A percentile compares a stretch with the other conserved stretches of the same genome.
Conservation (phyloP, 1,140 invertebrate species). For the Chrysoperla carnea region DNA sequence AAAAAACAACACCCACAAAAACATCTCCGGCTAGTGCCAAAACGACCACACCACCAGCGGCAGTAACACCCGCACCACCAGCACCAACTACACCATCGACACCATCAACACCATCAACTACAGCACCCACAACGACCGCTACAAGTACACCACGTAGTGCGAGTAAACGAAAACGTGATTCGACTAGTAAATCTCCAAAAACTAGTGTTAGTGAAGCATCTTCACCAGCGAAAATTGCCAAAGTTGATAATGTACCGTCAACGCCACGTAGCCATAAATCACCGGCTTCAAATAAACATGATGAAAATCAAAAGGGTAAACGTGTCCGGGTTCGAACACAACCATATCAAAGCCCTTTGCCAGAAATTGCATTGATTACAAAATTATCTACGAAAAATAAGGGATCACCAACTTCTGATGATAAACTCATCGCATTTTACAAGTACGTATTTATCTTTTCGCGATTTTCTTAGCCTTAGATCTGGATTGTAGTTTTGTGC, state of each 20-base stretch:
- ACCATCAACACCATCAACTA: constrained; percentile 11
- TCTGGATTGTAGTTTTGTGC: no score
- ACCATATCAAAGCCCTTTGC: constrained; percentile 63
- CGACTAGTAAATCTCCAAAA: constrained; percentile 5
- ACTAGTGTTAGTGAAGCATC: constrained; percentile 15
- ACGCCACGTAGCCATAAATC: constrained; percentile 12
- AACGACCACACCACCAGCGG: not conserved
- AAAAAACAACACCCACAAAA: no score
- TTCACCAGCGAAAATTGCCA: constrained; percentile 18
- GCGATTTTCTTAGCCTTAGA: constrained; percentile 2
- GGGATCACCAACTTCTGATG: constrained; percentile 41
- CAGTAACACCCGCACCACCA: not conserved
- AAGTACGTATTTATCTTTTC: constrained; percentile 35
- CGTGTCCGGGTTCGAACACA: constrained; percentile 24
- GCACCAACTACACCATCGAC: constrained; percentile 4
- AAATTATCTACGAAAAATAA: constrained; percentile 44
- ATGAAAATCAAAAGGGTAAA: constrained; percentile 10
- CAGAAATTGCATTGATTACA: constrained; percentile 54
- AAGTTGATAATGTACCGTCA: constrained; percentile 21
- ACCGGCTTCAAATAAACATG: constrained; percentile 5
- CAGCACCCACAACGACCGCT: constrained; percentile 29
- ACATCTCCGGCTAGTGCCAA: no score
- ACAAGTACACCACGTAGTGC: constrained; percentile 29
- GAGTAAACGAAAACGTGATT: constrained; percentile 22
- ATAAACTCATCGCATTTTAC: constrained; percentile 70